Evolutionary conservation across 1,140 invertebrate species (phyloP).

Genomic region (Samia ricini): DNA sequence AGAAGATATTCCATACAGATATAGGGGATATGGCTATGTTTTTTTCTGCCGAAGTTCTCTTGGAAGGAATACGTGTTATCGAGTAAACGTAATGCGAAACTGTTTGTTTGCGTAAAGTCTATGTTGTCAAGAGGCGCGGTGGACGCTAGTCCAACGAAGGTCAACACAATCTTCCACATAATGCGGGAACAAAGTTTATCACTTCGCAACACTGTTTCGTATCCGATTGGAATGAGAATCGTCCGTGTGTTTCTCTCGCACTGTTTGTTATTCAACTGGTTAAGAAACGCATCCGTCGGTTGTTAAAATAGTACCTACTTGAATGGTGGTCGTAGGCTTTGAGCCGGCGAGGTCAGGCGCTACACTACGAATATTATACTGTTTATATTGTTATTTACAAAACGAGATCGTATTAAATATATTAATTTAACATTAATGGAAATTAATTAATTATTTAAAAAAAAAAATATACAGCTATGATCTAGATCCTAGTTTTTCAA

Average conservation of each 20-base stretch:
- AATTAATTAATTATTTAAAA: too few relatives aligned
- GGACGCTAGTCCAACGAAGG: conserved; percentile 36
- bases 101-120: conserved; percentile 49
- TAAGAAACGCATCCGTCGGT: conserved; percentile 41
- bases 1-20: conserved; percentile 75
- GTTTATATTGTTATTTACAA: neutral
- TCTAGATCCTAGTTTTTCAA: too few relatives aligned
- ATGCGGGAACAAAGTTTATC: conserved; percentile 26
- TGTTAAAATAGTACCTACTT: conserved; percentile 10
- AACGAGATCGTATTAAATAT: neutral
- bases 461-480: too few relatives aligned
- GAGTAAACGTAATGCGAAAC: conserved; percentile 55
- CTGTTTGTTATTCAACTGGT: conserved; percentile 50
- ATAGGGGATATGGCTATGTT: conserved; percentile 70
- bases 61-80: conserved; percentile 56
- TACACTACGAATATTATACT: neutral
- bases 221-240: conserved; percentile 48
- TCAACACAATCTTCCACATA: conserved; percentile 49
- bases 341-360: conserved; percentile 2
- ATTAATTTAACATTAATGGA: too few relatives aligned
- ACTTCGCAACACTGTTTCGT: conserved; percentile 48
- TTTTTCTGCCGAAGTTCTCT: conserved; percentile 52
- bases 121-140: conserved; percentile 37
- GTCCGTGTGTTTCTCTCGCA: conserved; percentile 42
- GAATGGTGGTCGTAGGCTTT: conserved; percentile 2